A percentile compares a stretch with the other conserved stretches of the same genome.
Evolutionary conservation across 2,888 invertebrate genomes (phyloP).

Genomic region (Rapana venosa): DNA sequence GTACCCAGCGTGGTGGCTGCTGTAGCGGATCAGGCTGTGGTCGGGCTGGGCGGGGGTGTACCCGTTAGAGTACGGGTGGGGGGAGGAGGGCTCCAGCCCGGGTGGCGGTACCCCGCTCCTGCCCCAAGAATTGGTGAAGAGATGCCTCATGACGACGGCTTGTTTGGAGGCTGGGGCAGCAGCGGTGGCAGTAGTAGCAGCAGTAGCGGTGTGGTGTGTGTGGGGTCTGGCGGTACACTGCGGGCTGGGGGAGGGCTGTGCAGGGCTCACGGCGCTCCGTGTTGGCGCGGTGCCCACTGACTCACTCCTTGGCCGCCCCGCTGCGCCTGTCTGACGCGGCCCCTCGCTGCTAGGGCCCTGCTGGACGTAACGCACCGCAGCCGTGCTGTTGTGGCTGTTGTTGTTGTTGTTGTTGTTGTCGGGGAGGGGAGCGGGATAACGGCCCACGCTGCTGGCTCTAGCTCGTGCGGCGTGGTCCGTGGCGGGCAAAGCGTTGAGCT

Average conservation of each 20-base stretch:
- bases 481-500: not conserved
- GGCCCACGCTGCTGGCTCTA: not conserved
- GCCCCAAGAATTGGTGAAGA: conserved; percentile 20
- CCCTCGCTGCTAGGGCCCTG: not conserved
- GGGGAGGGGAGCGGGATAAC: not conserved
- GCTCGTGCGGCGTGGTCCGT: not conserved
- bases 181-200: not conserved
- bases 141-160: conserved; percentile 11
- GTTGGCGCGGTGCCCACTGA: not conserved
- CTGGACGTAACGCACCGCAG: not conserved
- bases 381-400: not conserved
- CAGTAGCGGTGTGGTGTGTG: not conserved
- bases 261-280: not conserved
- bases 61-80: not conserved
- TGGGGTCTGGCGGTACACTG: not conserved
- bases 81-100: not conserved
- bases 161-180: not conserved
- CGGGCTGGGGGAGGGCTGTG: not conserved
- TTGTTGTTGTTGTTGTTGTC: not conserved
- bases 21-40: conserved; percentile 1
- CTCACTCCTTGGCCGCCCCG: not conserved
- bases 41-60: not conserved
- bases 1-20: not conserved
- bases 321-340: not conserved
- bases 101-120: conserved; percentile 29